These are phyloP conservation scores for Drosophila helvetica DNA, from an alignment of 2,888 invertebrate species.

Conservation along the genomic window DNA sequence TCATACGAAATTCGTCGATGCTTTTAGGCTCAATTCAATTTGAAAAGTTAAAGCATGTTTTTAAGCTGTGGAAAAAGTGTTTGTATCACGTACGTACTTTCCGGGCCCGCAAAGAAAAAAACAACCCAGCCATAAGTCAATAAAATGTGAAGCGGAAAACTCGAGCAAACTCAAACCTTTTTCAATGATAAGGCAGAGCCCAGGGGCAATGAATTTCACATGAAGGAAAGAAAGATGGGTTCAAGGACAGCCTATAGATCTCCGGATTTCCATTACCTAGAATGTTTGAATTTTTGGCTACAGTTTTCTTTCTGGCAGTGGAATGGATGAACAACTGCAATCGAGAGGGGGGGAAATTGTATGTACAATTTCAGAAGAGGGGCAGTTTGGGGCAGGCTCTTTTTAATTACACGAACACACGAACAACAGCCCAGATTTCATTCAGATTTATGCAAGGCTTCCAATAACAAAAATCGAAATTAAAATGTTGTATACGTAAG, in stretches of 20 bases:
- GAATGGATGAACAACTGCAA: neutral
- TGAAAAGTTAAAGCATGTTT: conserved; percentile 6
- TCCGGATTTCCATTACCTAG: neutral
- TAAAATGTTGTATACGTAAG: conserved; percentile 39
- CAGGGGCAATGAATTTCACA: conserved; percentile 5
- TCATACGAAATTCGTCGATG: conserved; percentile 12
- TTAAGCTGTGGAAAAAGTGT: conserved; percentile 16
- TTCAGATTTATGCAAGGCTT: conserved; percentile 31
- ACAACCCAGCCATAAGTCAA: conserved; percentile 41
- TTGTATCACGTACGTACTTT: conserved; percentile 28
- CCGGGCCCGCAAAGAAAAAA: neutral
- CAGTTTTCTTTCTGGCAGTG: too few relatives aligned
- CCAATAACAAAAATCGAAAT: conserved; percentile 39
- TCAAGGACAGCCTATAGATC: neutral
- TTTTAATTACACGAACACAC: conserved; percentile 33
- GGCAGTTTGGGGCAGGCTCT: too few relatives aligned
- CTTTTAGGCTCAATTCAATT: conserved; percentile 43
- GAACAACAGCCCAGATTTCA: conserved; percentile 16
- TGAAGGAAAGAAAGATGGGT: neutral
- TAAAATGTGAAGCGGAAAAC: conserved; percentile 19
- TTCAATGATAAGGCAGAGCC: conserved; percentile 1
- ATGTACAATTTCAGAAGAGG: too few relatives aligned
- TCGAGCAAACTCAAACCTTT: neutral
- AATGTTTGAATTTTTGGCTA: neutral
- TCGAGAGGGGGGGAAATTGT: too few relatives aligned